Percentiles rank a stretch among this genome's conserved stretches.
These are phyloP conservation scores for Rhagonycha lutea DNA, from an alignment of 2,888 invertebrate genomes.

Conservation along the genomic window DNA sequence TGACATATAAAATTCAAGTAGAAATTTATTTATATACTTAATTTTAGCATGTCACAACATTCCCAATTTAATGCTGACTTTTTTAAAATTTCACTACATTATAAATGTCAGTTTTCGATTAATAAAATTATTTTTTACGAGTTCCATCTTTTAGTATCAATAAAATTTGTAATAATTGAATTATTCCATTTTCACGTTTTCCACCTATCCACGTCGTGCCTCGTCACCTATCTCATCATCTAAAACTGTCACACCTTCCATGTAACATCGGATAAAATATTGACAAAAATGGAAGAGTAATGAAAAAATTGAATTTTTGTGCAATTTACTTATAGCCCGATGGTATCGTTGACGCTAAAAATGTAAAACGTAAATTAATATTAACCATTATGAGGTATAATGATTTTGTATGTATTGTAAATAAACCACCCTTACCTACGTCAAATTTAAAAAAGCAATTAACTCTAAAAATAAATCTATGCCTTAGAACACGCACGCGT, in stretches of 20 bases:
- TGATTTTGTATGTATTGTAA: neutral
- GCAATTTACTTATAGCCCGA: neutral
- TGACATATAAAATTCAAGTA: neutral
- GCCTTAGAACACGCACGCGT: neutral
- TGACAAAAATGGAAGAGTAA: neutral
- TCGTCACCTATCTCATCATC: neutral
- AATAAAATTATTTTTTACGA: neutral
- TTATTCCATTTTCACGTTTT: neutral
- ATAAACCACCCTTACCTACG: neutral
- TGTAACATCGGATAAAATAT: neutral
- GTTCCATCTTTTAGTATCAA: neutral
- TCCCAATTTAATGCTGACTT: neutral
- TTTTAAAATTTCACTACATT: neutral
- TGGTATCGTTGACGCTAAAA: neutral
- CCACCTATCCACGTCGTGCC: neutral
- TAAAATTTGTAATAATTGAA: neutral
- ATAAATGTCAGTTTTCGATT: neutral
- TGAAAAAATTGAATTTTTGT: neutral
- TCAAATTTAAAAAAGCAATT: conserved; percentile 1
- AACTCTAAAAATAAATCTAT: neutral
- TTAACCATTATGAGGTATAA: neutral
- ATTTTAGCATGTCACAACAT: neutral
- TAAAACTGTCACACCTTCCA: neutral
- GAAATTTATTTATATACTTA: neutral
- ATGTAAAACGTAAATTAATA: neutral